These are phyloP conservation scores for Calameuta idolon DNA, from an alignment of 2,888 invertebrate genomes.

Conservation along the genomic window DNA sequence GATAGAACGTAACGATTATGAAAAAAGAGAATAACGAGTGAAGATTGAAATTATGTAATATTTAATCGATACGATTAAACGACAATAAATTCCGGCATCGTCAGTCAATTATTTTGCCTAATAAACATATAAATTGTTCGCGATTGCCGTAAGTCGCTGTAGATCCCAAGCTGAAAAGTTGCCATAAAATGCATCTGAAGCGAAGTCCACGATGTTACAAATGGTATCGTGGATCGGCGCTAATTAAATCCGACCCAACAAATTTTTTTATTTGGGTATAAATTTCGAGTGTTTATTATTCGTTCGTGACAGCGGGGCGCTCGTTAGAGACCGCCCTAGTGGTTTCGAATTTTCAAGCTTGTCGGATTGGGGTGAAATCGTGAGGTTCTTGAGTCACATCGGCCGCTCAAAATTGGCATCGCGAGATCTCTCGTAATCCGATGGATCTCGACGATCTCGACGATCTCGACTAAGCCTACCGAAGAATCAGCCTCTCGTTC, in stretches of 20 bases:
- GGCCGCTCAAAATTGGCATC: no score
- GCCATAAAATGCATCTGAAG: constrained; percentile 15
- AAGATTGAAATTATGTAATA: constrained; percentile 17
- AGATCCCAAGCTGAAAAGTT: neutral
- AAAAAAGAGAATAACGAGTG: neutral
- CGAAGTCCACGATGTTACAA: neutral
- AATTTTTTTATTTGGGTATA: constrained; percentile 44
- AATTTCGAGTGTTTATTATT: constrained; percentile 43
- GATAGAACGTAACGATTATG: no score
- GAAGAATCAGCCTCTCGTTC: no score
- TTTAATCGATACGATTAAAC: constrained; percentile 28
- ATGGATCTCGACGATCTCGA: no score
- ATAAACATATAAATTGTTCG: constrained; percentile 48
- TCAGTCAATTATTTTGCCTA: constrained; percentile 38
- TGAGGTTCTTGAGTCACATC: no score
- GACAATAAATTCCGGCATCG: constrained; percentile 22
- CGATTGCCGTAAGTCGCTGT: constrained; percentile 20
- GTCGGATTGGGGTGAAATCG: no score
- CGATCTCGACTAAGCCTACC: no score
- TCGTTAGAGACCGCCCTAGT: constrained; percentile 40
- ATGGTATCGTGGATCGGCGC: constrained; percentile 10
- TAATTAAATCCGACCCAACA: constrained; percentile 46
- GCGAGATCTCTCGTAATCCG: no score
- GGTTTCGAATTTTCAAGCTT: neutral
- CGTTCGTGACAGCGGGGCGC: constrained; percentile 45